Base-by-base conservation (phyloP, 2,113 vertebrate genomes). In the Mus spicilegus region DNA sequence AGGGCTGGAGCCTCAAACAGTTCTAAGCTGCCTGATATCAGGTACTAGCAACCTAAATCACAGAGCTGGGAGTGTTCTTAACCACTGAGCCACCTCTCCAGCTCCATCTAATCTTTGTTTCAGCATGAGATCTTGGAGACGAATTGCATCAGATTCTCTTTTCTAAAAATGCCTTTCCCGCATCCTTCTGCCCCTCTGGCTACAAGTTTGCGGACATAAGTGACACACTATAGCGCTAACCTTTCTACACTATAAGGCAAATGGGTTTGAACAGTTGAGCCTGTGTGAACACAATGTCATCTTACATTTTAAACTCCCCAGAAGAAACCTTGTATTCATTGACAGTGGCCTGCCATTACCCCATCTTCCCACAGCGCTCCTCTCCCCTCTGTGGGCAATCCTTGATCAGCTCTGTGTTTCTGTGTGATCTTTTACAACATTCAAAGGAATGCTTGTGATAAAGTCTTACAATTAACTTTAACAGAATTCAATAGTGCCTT, bases 91-190 rank as follows among this genome's bases (percentile, higher is more conserved):
- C 39, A 49, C 69, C 28, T 49, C 61, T 69, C 28, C 42, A 49
- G 28, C 19, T 63, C 28, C 81, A 63, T 26, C n/a, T 84, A 84
- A 36, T 2, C 16, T 39, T 85, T 33, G 61, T 76, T 92, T 93
- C 75, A 51, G 65, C 85, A 26, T 17, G 61, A 39, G 54, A 51
- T 94, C 46, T 78, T 63, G 36, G 39, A 56, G 42, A 82, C 82
- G 89, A 30, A 82, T 22, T 56, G 5, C 54, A 36, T 49, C 36
- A 22, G 12, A 22, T 73, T 80, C 70, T 77, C 58, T 82, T 78
- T 78, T 82, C 73, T 49, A 94, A 80, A 69, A 82, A 63, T 36
- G 54, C 65, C 80, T 96, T 87, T 90, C 36, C 72, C 77, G 84
- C 9, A 70, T 65, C 86, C 54, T 42, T 86, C 42, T 73, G 24